Evolutionary conservation across 2,797 vertebrate species (phyloP), one percentile per base, ranked within the genome.

Genomic region (Phyllotis vaccarum): DNA sequence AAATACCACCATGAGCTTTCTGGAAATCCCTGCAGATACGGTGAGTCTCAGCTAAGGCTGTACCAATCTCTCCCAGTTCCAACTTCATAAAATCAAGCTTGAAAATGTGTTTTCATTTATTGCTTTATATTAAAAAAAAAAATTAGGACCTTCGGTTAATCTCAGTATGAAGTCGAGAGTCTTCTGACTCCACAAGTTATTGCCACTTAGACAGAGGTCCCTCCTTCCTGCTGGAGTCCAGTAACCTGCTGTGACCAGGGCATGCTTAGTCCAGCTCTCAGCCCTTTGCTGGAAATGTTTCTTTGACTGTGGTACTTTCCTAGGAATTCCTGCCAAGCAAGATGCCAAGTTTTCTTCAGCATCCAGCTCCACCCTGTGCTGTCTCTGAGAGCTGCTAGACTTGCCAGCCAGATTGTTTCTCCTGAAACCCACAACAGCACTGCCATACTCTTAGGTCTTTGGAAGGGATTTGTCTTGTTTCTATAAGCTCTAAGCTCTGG

Each of bases 401-500:
- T 37, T 81, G 27, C 88, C n/a, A 62, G 52, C 68, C 27, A 7
- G 49, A 0, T 24, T 34, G 75, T 21, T 89, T 68, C 60, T 13
- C 82, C 72, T 54, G 40, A 88, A 52, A 37, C 46, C 72, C n/a
- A 70, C 13, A 9, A 9, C 6, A 40, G 12, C 9, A 19, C 14
- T 13, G 6, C 70, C 34, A 8, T 76, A 75, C 68, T 60, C 43
- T 78, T 80, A 92, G 74, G 37, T 79, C 78, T 72, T 92, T 74
- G 80, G 79, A 91, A 86, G 89, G 60, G 79, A 56, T 64, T 56
- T 85, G 62, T 66, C 94, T 95, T 80, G 46, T 86, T 89, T 95
- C 56, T 93, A 21, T 75, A 95, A 83, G 75, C 9, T 82, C 29
- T 37, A 89, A 90, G 29, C 24, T 34, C 56, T 86, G 76, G 74